Base-by-base conservation (phyloP, 2,888 invertebrate genomes). In the Hololepta plana region DNA sequence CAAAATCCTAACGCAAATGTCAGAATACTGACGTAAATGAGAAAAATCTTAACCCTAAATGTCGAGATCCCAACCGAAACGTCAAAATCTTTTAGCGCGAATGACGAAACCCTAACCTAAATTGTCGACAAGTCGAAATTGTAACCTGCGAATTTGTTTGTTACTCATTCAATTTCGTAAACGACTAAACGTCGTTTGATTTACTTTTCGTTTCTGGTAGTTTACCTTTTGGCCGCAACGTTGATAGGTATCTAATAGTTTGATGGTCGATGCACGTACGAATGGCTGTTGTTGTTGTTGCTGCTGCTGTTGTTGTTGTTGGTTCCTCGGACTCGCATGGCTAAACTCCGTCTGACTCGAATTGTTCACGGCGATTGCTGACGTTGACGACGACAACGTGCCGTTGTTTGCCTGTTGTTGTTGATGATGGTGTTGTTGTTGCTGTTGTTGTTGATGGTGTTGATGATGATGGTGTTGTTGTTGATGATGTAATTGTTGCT, bases 201-300 rank as follows among this genome's bases (percentile, higher is more conserved):
- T 8, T 20, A 20, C 12, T 20, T 7, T 16, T 20, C 20, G 3
- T 15, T 9, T 12, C n/a, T 26, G 2, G 4, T 30, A n/a, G n/a
- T 38, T 46, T 51, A 68, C 67, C 64, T 68, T 68, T 53, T 67
- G 67, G 51, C 67, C 67, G 52, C 67, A 67, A 46, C 67, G 66
- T 49, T 68, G 70, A 50, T 71, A 71, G 34, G 67, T 65, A 49
- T 72, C 70, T 59, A 70, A 50, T 40, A 69, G 58, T 53, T 71
- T 72, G 51, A 72, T 69, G 40, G 71, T 67, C 35, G 71, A 70
- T 32, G 72, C 64, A 43, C 69, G 62, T 44, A 72, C 66, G 50
- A 67, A 64, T 42, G 62, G 46, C 38, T 49, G 48, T 46, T 52
- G 47, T 39, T 45, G 44, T 39, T 44, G 35, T 31, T 42, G 32